These are phyloP conservation scores for Rhegmatorhina hoffmannsi DNA, from an alignment of 2,113 vertebrate species.

Conservation along the genomic window DNA sequence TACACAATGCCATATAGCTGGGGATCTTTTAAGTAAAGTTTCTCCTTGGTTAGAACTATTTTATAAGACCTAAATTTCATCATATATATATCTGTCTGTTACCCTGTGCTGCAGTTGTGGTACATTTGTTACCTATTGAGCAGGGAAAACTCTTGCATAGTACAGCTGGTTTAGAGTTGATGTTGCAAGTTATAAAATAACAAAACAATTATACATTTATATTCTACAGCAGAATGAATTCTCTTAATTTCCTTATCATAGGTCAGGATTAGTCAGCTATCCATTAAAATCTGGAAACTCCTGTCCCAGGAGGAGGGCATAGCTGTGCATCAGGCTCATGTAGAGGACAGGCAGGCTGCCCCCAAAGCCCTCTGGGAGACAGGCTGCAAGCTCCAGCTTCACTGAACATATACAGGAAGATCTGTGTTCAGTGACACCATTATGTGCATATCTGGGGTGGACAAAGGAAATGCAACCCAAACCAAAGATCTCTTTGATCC, in stretches of 20 bases:
- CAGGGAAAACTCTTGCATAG: background rate
- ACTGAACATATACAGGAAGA: background rate
- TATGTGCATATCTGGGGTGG: background rate
- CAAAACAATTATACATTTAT: background rate
- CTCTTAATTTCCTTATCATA: background rate
- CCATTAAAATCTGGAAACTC: background rate
- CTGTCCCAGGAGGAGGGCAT: background rate
- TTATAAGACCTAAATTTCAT: background rate
- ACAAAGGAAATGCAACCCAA: background rate
- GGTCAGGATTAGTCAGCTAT: background rate
- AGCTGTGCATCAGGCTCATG: background rate
- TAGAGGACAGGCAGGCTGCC: background rate
- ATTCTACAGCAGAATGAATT: background rate
- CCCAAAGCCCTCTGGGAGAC: background rate
- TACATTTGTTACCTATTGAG: background rate
- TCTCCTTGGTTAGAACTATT: background rate
- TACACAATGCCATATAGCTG: background rate
- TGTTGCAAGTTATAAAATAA: background rate
- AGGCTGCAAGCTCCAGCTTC: accelerated
- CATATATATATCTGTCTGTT: background rate
- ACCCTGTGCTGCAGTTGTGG: background rate
- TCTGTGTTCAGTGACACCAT: background rate
- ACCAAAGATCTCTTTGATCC: background rate
- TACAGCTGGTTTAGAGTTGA: background rate
- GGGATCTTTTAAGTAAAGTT: background rate